A percentile compares a stretch with the other conserved stretches of the same genome.
These are phyloP conservation scores for Paramormyrops hopkinsi DNA, from an alignment of 2,797 vertebrate species.

Conservation along the genomic window DNA sequence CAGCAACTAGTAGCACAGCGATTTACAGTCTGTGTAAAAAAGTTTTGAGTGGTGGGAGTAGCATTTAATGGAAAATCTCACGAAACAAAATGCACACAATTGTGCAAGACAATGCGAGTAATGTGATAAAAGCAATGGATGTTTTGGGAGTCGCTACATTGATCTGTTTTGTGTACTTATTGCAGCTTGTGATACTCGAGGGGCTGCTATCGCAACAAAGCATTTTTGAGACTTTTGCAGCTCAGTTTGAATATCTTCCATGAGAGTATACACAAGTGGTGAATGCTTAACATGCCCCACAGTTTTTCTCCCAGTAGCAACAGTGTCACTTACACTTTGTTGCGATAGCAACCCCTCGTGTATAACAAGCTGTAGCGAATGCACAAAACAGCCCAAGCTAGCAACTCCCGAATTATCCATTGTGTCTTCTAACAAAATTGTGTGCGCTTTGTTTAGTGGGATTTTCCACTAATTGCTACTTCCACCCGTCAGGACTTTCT, in stretches of 20 bases:
- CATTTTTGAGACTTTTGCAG: neutral
- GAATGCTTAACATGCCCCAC: neutral
- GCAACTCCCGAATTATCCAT: neutral
- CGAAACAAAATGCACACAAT: neutral
- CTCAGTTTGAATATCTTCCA: neutral
- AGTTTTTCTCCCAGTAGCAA: neutral
- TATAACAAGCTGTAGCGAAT: neutral
- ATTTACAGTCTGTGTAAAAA: no score
- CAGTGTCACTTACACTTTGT: neutral
- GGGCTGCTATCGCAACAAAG: neutral
- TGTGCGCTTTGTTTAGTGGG: neutral
- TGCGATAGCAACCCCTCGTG: neutral
- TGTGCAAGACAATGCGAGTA: neutral
- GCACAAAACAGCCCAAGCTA: neutral
- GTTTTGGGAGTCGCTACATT: neutral
- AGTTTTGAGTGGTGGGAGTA: no score
- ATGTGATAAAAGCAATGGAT: neutral
- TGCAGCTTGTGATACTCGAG: neutral
- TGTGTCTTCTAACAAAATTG: neutral
- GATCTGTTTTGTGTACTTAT: neutral
- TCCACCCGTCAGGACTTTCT: no score
- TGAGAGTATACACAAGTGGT: neutral
- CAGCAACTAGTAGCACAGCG: no score
- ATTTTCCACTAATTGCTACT: neutral
- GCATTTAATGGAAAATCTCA: neutral